Conservation (phyloP, 2,113 vertebrate genomes). For the Panurus biarmicus region DNA sequence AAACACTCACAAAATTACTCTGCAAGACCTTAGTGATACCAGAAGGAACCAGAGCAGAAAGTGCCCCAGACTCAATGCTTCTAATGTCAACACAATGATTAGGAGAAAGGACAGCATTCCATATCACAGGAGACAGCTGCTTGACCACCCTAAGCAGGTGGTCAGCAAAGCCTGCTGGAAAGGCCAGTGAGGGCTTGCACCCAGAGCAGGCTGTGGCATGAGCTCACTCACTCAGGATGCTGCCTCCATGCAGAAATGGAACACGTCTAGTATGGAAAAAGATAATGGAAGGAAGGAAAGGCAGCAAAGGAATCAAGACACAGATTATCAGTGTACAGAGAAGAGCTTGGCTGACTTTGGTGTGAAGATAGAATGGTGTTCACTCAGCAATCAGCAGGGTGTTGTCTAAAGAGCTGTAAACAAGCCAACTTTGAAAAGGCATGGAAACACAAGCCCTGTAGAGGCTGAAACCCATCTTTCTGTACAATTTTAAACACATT, state of each 20-base stretch:
- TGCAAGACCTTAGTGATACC: background rate
- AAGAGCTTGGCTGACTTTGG: background rate
- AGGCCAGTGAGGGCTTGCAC: background rate
- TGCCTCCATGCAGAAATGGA: background rate
- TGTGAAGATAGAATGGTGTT: background rate
- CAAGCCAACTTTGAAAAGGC: accelerated
- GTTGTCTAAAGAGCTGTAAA: background rate
- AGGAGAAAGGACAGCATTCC: background rate
- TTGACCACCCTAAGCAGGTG: background rate
- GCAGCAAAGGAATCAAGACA: background rate
- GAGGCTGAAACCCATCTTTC: background rate
- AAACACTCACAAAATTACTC: background rate
- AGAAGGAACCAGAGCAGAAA: background rate
- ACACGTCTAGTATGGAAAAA: background rate
- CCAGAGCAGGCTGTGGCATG: background rate
- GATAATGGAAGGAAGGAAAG: background rate
- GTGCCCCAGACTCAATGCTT: background rate
- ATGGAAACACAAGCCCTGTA: background rate
- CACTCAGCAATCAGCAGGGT: background rate
- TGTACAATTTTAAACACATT: background rate
- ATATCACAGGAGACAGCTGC: background rate
- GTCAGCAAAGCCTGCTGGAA: background rate
- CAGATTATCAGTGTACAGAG: background rate
- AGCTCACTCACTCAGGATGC: background rate
- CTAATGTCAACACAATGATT: background rate